phyloP scores from a whole-genome alignment of 2,797 vertebrate species.

The Gephyroberyx darwinii region DNA sequence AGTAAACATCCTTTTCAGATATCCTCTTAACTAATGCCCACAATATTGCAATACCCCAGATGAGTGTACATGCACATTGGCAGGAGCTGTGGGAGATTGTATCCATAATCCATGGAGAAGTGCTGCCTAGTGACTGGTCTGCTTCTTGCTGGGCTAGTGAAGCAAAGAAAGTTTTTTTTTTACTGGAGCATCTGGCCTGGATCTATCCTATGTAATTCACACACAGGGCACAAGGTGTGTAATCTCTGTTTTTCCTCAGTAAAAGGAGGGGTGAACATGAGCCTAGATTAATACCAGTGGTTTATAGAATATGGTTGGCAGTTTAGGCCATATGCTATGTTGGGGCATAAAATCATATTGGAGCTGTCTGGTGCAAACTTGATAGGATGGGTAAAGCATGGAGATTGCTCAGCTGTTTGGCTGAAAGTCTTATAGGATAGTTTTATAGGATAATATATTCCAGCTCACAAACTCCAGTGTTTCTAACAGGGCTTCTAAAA shows the following conservation, averaged over 20 bases:
- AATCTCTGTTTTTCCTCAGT: background rate
- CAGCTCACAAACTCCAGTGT: background rate
- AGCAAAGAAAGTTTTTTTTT: constrained; percentile 23
- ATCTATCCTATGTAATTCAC: background rate
- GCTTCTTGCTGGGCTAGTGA: constrained; percentile 40
- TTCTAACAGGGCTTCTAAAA: constrained; percentile 4
- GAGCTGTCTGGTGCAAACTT: background rate
- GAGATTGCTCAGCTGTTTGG: background rate
- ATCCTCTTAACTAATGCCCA: constrained; percentile 50
- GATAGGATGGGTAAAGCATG: background rate
- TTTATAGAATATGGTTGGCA: background rate
- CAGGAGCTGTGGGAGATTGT: constrained; percentile 23
- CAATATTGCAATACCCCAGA: constrained; percentile 40
- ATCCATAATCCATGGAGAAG: constrained; percentile 28
- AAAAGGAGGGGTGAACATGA: background rate
- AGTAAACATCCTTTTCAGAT: constrained; percentile 46
- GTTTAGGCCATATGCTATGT: background rate
- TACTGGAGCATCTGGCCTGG: background rate
- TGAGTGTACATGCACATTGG: constrained; percentile 23
- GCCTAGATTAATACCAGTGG: background rate
- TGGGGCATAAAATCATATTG: background rate
- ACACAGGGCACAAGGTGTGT: background rate
- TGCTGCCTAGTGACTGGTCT: constrained; percentile 38
- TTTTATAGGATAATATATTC: background rate
- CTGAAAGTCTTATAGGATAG: background rate